phyloP scores from a whole-genome alignment of 2,888 invertebrate genomes.

The Chelonus formosanus region DNA sequence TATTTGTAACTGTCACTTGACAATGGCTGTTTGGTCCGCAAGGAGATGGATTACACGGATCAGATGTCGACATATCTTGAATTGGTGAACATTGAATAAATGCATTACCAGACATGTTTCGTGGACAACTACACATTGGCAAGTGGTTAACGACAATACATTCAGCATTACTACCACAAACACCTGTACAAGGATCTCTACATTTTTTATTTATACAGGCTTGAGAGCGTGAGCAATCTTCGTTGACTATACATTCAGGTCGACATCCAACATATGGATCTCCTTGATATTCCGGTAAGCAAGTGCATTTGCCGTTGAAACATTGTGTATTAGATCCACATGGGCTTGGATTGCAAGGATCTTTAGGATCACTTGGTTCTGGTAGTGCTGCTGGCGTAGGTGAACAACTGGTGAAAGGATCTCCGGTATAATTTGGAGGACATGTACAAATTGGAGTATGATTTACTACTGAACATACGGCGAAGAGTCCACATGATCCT shows the following conservation, averaged over 20 bases:
- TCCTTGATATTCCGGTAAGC: conserved; percentile 71
- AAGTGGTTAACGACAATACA: conserved; percentile 77
- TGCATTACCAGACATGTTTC: conserved; percentile 77
- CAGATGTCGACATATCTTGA: conserved; percentile 1
- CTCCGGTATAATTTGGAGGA: conserved; percentile 70
- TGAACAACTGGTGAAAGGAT: conserved; percentile 68
- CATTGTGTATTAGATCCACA: conserved; percentile 77
- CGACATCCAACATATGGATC: conserved; percentile 67
- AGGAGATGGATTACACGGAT: conserved; percentile 58
- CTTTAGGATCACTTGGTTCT: conserved; percentile 37
- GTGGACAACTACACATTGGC: conserved; percentile 70
- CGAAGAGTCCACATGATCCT: conserved; percentile 72
- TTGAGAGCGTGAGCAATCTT: conserved; percentile 62
- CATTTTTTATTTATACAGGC: conserved; percentile 66
- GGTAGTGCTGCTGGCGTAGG: conserved; percentile 51
- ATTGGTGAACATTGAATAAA: conserved; percentile 71
- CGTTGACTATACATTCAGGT: conserved; percentile 64
- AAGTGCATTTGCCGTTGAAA: conserved; percentile 71
- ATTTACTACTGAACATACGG: conserved; percentile 73
- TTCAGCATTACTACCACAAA: conserved; percentile 78
- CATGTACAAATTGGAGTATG: conserved; percentile 78
- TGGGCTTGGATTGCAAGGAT: conserved; percentile 76
- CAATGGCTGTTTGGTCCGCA: conserved; percentile 84
- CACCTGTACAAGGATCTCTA: conserved; percentile 73
- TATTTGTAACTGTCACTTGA: conserved; percentile 66